These are phyloP conservation scores for Aculops lycopersici DNA, from an alignment of 1,140 invertebrate species.

Conservation along the genomic window DNA sequence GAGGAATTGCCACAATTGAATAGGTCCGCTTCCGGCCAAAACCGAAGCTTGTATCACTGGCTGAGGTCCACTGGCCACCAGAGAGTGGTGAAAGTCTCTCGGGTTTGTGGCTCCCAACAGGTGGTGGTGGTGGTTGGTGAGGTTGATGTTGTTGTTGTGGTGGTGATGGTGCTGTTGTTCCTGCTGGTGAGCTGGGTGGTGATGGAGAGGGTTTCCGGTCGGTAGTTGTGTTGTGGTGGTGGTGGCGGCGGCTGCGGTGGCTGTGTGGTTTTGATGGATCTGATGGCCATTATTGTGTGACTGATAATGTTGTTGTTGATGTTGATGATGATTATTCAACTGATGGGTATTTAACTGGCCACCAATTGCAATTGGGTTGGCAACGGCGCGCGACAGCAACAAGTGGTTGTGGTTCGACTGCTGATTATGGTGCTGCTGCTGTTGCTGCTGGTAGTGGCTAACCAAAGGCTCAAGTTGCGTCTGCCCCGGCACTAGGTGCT, in stretches of 20 bases:
- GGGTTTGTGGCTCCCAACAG: background rate
- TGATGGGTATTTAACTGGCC: background rate
- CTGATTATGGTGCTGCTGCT: background rate
- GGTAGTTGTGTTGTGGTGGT: background rate
- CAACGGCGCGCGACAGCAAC: background rate
- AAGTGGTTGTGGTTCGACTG: background rate
- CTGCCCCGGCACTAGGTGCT: background rate
- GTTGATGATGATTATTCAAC: background rate
- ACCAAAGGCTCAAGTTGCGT: background rate
- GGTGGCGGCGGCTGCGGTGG: background rate
- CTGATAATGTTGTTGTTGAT: background rate
- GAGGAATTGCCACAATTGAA: constrained; percentile 89
- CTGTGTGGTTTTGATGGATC: background rate
- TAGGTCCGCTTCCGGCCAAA: constrained; percentile 48
- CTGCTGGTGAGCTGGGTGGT: background rate
- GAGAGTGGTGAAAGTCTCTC: background rate
- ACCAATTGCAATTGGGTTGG: background rate
- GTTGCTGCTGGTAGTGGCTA: too few relatives aligned
- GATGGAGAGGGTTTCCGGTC: background rate
- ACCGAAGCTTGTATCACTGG: constrained; percentile 35
- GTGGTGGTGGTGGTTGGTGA: background rate
- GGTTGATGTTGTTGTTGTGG: constrained; percentile 1
- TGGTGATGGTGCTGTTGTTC: constrained; percentile 1
- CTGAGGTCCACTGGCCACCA: background rate
- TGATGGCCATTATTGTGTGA: background rate